A percentile compares a stretch with the other conserved stretches of the same genome.
Conservation (phyloP, 37 sponge, comb jelly and placozoan genomes). For the Dysidea cf. avara region DNA sequence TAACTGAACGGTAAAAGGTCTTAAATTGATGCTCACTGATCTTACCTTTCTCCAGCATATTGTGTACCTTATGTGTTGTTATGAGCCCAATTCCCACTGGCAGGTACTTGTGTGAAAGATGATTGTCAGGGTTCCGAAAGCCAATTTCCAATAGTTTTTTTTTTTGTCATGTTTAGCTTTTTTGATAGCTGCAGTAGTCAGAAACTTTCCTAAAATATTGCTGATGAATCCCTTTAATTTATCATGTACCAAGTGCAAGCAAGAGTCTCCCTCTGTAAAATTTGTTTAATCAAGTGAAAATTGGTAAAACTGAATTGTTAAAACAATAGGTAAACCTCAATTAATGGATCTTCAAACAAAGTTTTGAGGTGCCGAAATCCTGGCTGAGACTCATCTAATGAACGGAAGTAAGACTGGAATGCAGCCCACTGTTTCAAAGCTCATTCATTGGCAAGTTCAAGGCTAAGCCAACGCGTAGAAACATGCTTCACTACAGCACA, state of each 20-base stretch:
- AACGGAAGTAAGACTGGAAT: constrained; percentile 21
- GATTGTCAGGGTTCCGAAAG: constrained; percentile 10
- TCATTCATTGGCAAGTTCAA: constrained; percentile 32
- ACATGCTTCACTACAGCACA: constrained; percentile 42
- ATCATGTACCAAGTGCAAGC: constrained; percentile 29
- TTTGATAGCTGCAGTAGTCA: constrained; percentile 10
- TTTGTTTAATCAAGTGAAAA: constrained; percentile 19
- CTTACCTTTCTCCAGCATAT: constrained; percentile 38
- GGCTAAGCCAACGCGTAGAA: constrained; percentile 40
- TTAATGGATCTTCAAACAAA: constrained; percentile 30
- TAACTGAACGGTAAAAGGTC: constrained; percentile 39
- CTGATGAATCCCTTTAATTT: constrained; percentile 11
- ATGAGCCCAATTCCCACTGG: constrained; percentile 24
- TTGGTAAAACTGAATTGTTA: constrained; percentile 28
- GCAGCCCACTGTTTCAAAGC: constrained; percentile 13
- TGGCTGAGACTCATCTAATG: constrained; percentile 10
- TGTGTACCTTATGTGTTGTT: constrained; percentile 17
- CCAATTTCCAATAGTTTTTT: constrained; percentile 12
- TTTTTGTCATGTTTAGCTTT: constrained; percentile 14
- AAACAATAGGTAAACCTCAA: constrained; percentile 43
- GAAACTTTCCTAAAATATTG: constrained; percentile 37
- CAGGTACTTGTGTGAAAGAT: constrained; percentile 6
- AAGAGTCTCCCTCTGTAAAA: constrained; percentile 33
- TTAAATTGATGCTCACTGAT: not conserved
- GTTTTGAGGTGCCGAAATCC: constrained; percentile 6